Evolutionary conservation across 2,888 invertebrate genomes (phyloP), one percentile per base, ranked within the genome.

Genomic region (Melinaea marsaeus): DNA sequence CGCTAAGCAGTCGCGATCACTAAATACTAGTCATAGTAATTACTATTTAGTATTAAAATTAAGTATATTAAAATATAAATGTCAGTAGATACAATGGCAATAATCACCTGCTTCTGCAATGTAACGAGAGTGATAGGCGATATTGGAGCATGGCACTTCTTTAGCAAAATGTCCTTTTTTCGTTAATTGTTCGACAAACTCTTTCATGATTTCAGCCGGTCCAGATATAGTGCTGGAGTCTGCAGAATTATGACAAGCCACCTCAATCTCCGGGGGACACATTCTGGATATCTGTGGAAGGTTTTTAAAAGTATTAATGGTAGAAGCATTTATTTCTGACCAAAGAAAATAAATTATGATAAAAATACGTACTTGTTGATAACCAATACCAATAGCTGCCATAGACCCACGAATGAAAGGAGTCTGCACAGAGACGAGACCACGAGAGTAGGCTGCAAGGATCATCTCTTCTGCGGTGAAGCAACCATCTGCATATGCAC

Each of bases 401-500:
- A 98, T 98, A 9, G 95, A 94, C 13, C 96, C 97, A 2, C 80
- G 83, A 46, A 95, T 93, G 65, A 95, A 91, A 13, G 92, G 90
- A 2, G 93, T 92, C 68, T 95, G 93, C 13, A 94, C 71, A n/a
- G 95, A 95, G 1, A 95, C 94, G 61, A 92, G 87, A 1, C 96
- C 97, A 68, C 97, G 92, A 75, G 94, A 95, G 82, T 97, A 97
- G 0, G 97, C 94, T 4, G 94, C 92, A 22, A 96, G 81, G 57
- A 98, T 94, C 89, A 95, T 95, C 84, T 98, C 95, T 75, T 97
- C 95, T 0, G 94, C 93, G 0, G 97, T 95, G 64, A 98, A 92
- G 69, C 96, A 95, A 0, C 96, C 97, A 80, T 99, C 99, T 2
- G 97, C 98, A 81, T 99, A 99, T 0, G 96, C 98, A 80, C 98